Evolutionary conservation across 30 jellyfish, hydroid and myxozoan genomes (phyloP).

Genomic region (Turritopsis rubra): DNA sequence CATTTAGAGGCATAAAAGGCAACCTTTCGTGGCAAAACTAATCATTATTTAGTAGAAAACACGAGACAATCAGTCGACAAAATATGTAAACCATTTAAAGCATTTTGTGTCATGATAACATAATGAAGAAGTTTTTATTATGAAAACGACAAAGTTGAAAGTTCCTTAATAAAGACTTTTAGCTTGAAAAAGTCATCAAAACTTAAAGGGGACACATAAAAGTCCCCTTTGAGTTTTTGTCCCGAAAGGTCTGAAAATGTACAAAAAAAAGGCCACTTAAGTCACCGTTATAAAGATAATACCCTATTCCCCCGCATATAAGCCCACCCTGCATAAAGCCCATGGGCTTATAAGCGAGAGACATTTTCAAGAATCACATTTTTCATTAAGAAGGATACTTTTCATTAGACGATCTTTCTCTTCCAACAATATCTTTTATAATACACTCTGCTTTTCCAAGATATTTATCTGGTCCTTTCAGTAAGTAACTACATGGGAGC

Average conservation of each 20-base stretch:
- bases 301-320: constrained; percentile 24
- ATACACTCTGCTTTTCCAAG: constrained; percentile 9
- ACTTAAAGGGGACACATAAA: constrained; percentile 14
- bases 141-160: neutral
- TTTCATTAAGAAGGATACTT: constrained; percentile 2
- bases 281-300: neutral
- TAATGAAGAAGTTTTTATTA: neutral
- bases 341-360: constrained; percentile 15
- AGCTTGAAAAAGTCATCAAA: neutral
- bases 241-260: neutral
- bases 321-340: constrained; percentile 17
- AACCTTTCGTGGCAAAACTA: too few relatives aligned
- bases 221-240: neutral
- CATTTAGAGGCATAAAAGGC: too few relatives aligned
- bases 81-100: too few relatives aligned
- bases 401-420: constrained; percentile 1
- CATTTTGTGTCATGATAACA: too few relatives aligned
- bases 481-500: neutral
- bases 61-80: too few relatives aligned
- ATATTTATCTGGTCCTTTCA: constrained; percentile 8
- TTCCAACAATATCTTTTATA: too few relatives aligned
- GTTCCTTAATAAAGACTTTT: neutral
- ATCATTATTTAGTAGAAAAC: too few relatives aligned
- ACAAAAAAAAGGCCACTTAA: neutral
- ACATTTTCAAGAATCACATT: constrained; percentile 5